Conservation (phyloP, 2,888 invertebrate species). For the Chymomyza caudatula region DNA sequence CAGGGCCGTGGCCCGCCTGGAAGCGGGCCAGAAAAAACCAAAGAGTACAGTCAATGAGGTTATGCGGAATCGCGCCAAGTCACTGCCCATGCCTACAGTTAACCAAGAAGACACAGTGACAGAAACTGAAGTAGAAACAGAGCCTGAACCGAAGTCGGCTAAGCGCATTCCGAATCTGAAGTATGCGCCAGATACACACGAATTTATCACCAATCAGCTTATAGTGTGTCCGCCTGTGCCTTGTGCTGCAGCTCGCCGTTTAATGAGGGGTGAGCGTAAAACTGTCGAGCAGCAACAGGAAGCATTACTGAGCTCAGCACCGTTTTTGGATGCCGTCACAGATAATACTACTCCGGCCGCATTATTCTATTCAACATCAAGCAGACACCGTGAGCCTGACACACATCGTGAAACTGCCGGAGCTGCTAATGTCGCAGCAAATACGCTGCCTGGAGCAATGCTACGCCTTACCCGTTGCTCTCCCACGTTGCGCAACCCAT, state of each 20-base stretch:
- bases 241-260: slow-evolving; percentile 21
- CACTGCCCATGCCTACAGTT: slow-evolving; percentile 19
- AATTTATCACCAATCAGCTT: slow-evolving; percentile 8
- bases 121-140: not conserved
- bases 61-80: slow-evolving; percentile 35
- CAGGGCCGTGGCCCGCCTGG: not conserved
- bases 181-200: slow-evolving; percentile 12
- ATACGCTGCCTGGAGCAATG: slow-evolving; percentile 35
- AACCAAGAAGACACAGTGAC: not conserved
- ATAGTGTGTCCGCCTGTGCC: slow-evolving; percentile 30
- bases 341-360: slow-evolving; percentile 11
- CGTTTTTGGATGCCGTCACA: not conserved
- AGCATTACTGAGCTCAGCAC: not conserved
- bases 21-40: not conserved
- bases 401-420: not conserved
- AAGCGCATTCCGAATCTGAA: not conserved
- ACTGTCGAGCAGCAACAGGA: not conserved
- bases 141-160: not conserved
- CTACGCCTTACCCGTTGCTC: slow-evolving; percentile 49
- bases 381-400: not conserved
- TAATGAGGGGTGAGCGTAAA: slow-evolving; percentile 11
- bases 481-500: slow-evolving; percentile 66
- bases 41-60: not conserved
- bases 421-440: not conserved
- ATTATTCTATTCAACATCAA: slow-evolving; percentile 31